Evolutionary conservation across 2,888 invertebrate genomes (phyloP).

Genomic region (Neoaliturus tenellus): DNA sequence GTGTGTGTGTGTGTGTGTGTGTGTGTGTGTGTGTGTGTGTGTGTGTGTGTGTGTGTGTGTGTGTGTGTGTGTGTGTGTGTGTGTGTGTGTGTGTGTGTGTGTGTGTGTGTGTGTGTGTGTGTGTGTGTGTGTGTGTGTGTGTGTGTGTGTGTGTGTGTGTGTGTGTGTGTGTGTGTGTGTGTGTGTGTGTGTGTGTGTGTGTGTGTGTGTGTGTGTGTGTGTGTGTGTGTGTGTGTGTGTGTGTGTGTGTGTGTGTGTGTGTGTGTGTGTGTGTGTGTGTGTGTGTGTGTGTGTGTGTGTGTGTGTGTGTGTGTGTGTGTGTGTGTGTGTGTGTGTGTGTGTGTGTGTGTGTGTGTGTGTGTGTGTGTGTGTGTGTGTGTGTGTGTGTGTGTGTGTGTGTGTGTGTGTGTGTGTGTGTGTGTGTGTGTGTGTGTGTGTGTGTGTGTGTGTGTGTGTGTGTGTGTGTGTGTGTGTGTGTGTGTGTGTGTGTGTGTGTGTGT

Average conservation of each 20-base stretch:
- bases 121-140: conserved; percentile 41
- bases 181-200: conserved; percentile 44
- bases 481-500: conserved; percentile 1
- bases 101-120: conserved; percentile 18
- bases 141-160: conserved; percentile 44
- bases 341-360: conserved; percentile 44
- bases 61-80: conserved; percentile 22
- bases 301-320: conserved; percentile 44
- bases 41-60: conserved; percentile 22
- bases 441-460: conserved; percentile 22
- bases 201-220: conserved; percentile 44
- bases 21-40: conserved; percentile 18
- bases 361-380: conserved; percentile 53
- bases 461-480: conserved; percentile 14
- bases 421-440: conserved; percentile 22
- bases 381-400: conserved; percentile 14
- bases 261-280: conserved; percentile 44
- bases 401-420: conserved; percentile 22
- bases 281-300: conserved; percentile 44
- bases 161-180: conserved; percentile 44
- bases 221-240: conserved; percentile 44
- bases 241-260: conserved; percentile 44
- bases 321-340: conserved; percentile 44
- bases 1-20: conserved; percentile 10
- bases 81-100: conserved; percentile 22